Evolutionary conservation across 2,888 invertebrate species (phyloP).

Genomic region (Bruchidius siliquastri): DNA sequence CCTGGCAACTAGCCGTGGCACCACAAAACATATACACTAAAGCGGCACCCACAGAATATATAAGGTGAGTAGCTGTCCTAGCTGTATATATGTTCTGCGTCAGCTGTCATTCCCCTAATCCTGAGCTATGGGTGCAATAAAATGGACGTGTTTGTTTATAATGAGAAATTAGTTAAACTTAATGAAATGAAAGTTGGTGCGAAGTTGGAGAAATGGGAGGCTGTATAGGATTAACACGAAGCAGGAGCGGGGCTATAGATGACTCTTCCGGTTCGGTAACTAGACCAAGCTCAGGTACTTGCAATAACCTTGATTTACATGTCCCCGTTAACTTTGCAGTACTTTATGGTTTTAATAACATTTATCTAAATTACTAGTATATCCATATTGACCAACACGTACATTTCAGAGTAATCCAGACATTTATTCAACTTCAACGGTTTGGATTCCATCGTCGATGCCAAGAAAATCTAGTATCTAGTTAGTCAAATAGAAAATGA

Average conservation of each 20-base stretch:
- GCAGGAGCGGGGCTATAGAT: constrained; percentile 75
- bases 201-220: constrained; percentile 72
- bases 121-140: constrained; percentile 42
- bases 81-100: no score
- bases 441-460: no score
- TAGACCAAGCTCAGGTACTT: constrained; percentile 74
- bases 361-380: neutral
- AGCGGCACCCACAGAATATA: no score
- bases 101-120: neutral
- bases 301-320: neutral
- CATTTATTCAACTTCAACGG: no score
- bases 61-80: no score
- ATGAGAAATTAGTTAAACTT: constrained; percentile 24
- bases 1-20: no score
- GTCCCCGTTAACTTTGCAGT: constrained; percentile 12
- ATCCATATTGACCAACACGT: neutral
- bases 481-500: no score
- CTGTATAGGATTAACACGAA: constrained; percentile 80
- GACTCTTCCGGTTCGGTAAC: constrained; percentile 77
- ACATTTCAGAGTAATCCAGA: no score
- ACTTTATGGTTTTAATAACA: neutral
- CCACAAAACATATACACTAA: no score
- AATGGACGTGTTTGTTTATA: constrained; percentile 38
- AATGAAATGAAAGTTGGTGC: constrained; percentile 51
- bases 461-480: no score